Percentiles rank a stretch among this genome's conserved stretches.
phyloP scores from a whole-genome alignment of 2,113 vertebrate genomes.

The Macaca nemestrina region DNA sequence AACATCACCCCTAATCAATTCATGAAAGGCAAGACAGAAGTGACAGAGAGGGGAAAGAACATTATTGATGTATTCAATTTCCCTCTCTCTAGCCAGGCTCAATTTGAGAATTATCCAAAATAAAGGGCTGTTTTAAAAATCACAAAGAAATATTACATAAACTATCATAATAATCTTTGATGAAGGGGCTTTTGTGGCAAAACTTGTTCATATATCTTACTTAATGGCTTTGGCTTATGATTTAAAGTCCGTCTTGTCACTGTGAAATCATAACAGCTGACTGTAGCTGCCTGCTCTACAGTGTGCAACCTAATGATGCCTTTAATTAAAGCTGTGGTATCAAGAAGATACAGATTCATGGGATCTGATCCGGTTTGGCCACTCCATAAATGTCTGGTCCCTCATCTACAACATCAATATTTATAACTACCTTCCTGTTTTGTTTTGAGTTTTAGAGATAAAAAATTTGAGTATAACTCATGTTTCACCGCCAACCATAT shows the following conservation, averaged over 20 bases:
- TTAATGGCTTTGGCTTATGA: neutral
- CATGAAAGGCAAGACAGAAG: neutral
- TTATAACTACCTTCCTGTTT: neutral
- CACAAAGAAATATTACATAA: neutral
- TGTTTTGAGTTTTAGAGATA: neutral
- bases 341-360: neutral
- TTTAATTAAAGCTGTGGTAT: neutral
- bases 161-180: neutral
- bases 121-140: neutral
- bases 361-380: too few relatives aligned
- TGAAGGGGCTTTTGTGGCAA: neutral
- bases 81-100: neutral
- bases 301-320: neutral
- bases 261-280: neutral
- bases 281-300: neutral
- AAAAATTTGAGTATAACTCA: neutral
- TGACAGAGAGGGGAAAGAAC: neutral
- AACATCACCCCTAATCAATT: neutral
- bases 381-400: accelerated
- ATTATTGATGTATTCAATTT: neutral
- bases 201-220: neutral
- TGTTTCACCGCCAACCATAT: neutral
- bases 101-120: neutral
- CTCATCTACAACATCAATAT: neutral
- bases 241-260: neutral